These are phyloP conservation scores for Amia ocellicauda DNA, from an alignment of 2,113 vertebrate genomes.

Conservation along the genomic window DNA sequence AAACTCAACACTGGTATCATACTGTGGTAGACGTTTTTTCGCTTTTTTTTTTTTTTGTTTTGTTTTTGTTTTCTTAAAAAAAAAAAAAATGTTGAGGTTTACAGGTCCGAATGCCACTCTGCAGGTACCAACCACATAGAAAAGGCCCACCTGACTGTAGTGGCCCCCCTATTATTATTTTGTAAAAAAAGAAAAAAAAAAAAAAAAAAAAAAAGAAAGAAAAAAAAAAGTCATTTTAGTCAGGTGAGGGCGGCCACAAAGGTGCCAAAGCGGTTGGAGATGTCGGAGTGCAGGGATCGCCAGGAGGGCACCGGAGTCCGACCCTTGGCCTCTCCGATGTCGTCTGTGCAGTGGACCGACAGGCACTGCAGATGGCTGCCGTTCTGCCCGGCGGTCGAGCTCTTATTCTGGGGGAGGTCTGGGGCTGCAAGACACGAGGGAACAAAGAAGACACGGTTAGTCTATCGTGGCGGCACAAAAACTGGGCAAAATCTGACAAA, in stretches of 20 bases:
- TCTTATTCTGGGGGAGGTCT: constrained; percentile 84
- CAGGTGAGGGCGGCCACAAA: constrained; percentile 97
- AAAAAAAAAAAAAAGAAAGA: constrained; percentile 18
- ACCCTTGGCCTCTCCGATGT: constrained; percentile 87
- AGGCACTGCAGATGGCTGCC: constrained; percentile 95
- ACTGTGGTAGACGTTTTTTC: constrained; percentile 57
- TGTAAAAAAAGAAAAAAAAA: constrained; percentile 9
- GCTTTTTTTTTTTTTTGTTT: constrained; percentile 20
- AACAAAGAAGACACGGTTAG: constrained; percentile 9
- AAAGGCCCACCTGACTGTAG: constrained; percentile 60
- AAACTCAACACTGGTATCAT: constrained; percentile 70
- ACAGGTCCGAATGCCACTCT: constrained; percentile 67
- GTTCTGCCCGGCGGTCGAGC: constrained; percentile 61
- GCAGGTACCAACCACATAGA: constrained; percentile 51
- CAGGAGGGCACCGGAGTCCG: constrained; percentile 88
- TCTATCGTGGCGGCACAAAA: background rate
- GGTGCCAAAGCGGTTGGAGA: constrained; percentile 96
- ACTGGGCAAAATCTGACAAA: too few relatives aligned
- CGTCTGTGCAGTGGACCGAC: constrained; percentile 96
- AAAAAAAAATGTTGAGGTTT: constrained; percentile 56
- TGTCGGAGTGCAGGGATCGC: constrained; percentile 96
- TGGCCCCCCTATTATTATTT: constrained; percentile 46
- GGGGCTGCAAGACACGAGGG: constrained; percentile 69
- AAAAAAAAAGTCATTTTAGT: constrained; percentile 38
- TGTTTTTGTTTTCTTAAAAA: constrained; percentile 3